Conservation (phyloP, 1,140 invertebrate genomes). For the Chionoecetes opilio region DNA sequence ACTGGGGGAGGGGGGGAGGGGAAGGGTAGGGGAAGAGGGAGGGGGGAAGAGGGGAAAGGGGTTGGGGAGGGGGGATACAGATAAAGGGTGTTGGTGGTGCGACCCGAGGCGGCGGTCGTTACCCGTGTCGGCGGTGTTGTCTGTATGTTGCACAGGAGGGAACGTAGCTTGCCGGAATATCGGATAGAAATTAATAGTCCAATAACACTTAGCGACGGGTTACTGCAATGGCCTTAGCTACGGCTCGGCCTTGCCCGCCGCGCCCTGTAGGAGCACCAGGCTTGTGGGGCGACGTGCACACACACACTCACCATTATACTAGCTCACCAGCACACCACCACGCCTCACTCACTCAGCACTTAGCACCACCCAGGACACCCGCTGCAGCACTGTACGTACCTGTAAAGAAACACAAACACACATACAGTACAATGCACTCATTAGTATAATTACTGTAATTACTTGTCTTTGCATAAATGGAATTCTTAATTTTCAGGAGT, state of each 20-base stretch:
- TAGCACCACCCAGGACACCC: background rate
- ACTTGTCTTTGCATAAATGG: too few relatives aligned
- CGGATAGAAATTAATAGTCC: background rate
- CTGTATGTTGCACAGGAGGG: background rate
- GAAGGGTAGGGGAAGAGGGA: too few relatives aligned
- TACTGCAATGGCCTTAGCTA: background rate
- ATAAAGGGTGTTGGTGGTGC: too few relatives aligned
- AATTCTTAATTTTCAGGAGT: too few relatives aligned
- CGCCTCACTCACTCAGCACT: background rate
- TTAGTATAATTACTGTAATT: too few relatives aligned
- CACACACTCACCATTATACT: conserved; percentile 8
- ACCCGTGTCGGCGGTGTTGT: background rate
- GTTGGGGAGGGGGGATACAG: too few relatives aligned
- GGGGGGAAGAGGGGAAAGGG: too few relatives aligned
- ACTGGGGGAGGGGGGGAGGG: background rate
- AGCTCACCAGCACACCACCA: conserved; percentile 18
- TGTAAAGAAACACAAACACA: background rate
- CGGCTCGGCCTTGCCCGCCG: background rate
- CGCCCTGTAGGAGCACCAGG: too few relatives aligned
- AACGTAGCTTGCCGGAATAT: background rate
- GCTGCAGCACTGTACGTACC: background rate
- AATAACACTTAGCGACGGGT: background rate
- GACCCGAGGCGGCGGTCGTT: too few relatives aligned
- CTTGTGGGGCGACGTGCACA: background rate
- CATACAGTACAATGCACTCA: too few relatives aligned